These are phyloP conservation scores for Turritopsis rubra DNA, from an alignment of 30 jellyfish, hydroid and myxozoan genomes.

Conservation along the genomic window DNA sequence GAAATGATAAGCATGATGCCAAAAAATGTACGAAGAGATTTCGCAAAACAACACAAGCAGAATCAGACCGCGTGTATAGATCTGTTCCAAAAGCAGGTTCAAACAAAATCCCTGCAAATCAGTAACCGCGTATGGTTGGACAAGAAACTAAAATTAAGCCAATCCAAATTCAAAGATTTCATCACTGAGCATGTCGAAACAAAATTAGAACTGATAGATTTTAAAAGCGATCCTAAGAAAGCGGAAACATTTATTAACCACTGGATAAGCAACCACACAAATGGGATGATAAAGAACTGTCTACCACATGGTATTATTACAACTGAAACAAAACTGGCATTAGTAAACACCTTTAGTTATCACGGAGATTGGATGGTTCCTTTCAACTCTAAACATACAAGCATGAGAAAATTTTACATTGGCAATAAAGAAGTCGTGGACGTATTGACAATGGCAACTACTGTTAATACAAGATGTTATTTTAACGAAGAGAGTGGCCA, in stretches of 20 bases:
- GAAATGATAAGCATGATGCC: neutral
- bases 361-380: constrained; percentile 8
- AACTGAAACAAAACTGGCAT: neutral
- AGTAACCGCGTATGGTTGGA: neutral
- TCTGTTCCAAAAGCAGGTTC: neutral
- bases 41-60: neutral
- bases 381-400: neutral
- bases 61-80: neutral
- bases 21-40: neutral
- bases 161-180: neutral
- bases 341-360: neutral
- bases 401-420: neutral
- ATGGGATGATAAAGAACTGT: neutral
- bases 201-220: neutral
- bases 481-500: neutral
- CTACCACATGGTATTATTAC: neutral
- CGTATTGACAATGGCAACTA: constrained; percentile 1
- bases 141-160: neutral
- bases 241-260: neutral
- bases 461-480: neutral
- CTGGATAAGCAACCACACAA: neutral
- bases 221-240: neutral
- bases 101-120: neutral
- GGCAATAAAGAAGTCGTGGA: neutral
- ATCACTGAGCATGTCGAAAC: neutral